Evolutionary conservation across 2,113 vertebrate species (phyloP).

Genomic region (Todiramphus chloris): DNA sequence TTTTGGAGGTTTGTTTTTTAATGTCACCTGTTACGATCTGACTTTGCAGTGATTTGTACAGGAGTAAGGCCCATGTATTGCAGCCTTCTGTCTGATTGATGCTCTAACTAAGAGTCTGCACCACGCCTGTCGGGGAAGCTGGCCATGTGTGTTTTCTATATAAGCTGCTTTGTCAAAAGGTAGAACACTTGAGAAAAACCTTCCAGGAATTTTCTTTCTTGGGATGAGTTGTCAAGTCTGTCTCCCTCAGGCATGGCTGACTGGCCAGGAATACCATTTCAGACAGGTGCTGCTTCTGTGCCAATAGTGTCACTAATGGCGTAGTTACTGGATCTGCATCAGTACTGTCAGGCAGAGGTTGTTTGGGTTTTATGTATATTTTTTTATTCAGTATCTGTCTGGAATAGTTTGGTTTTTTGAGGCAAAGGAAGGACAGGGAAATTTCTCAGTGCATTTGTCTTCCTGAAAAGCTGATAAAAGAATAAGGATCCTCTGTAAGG

Average conservation of each 20-base stretch:
- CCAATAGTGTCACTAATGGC: neutral
- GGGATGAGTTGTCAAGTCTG: neutral
- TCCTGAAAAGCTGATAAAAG: neutral
- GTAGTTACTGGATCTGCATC: neutral
- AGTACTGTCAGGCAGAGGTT: neutral
- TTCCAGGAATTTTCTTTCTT: neutral
- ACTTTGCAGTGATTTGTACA: neutral
- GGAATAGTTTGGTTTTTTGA: neutral
- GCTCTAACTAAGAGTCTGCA: neutral
- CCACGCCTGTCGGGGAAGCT: neutral
- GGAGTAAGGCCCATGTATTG: neutral
- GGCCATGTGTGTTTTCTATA: fast-evolving
- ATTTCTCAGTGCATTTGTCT: neutral
- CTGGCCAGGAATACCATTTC: neutral
- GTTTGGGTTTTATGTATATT: too few relatives aligned
- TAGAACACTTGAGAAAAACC: neutral
- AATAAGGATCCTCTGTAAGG: neutral
- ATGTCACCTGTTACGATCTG: neutral
- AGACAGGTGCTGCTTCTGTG: neutral
- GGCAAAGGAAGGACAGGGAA: neutral
- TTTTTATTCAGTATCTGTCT: neutral
- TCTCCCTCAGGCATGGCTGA: neutral
- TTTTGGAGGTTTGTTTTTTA: neutral
- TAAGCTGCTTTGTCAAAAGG: neutral
- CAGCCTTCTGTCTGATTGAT: neutral